A percentile compares a stretch with the other conserved stretches of the same genome.
Conservation (phyloP, 2,888 invertebrate species). For the Tenthredo scrophulariae region DNA sequence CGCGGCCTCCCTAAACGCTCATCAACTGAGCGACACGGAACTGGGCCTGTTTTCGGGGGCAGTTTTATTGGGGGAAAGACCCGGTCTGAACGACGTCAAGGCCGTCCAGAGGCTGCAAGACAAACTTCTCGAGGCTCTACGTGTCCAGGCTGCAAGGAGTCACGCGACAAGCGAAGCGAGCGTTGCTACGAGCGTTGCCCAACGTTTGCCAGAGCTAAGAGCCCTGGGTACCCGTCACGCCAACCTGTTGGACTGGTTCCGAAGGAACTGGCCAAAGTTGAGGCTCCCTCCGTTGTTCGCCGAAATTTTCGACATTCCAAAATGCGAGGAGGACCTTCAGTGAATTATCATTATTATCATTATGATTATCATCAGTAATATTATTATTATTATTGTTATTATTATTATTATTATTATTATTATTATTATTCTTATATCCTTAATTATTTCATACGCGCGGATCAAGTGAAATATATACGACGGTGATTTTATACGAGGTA, state of each 20-base stretch:
- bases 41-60: constrained; percentile 93
- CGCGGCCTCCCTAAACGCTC: constrained; percentile 86
- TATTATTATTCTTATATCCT: neutral
- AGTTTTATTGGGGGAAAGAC: constrained; percentile 90
- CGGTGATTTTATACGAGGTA: neutral
- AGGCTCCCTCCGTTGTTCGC: constrained; percentile 95
- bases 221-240: constrained; percentile 91
- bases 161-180: constrained; percentile 70
- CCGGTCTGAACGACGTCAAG: constrained; percentile 89
- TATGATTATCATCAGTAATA: neutral
- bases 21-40: constrained; percentile 93
- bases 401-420: neutral
- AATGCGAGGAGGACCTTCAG: constrained; percentile 85
- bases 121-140: constrained; percentile 91
- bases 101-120: constrained; percentile 90
- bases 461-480: constrained; percentile 1
- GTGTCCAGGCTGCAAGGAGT: constrained; percentile 84
- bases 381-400: neutral
- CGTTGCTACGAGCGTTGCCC: constrained; percentile 78
- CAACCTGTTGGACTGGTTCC: constrained; percentile 93
- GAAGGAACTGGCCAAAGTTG: constrained; percentile 91
- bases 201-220: constrained; percentile 88
- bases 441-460: neutral
- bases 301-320: constrained; percentile 98
- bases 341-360: constrained; percentile 65